A percentile compares a stretch with the other conserved stretches of the same genome.
These are phyloP conservation scores for Gymnoscopelus braueri DNA, from an alignment of 2,797 vertebrate species.

Conservation along the genomic window DNA sequence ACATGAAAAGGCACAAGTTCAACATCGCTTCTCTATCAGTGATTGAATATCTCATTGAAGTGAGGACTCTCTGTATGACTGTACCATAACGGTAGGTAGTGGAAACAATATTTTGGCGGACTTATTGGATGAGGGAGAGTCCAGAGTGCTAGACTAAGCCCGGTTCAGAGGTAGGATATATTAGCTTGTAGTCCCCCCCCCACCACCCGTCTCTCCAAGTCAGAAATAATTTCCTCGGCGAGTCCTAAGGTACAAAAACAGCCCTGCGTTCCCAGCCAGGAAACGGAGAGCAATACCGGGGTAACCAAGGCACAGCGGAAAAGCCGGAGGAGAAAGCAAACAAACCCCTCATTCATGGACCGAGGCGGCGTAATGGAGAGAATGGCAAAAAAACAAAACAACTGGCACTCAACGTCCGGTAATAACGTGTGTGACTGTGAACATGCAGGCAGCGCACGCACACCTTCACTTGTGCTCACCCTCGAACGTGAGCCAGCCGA, in stretches of 20 bases:
- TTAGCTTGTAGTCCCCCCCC: constrained; percentile 58
- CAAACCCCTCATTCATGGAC: constrained; percentile 75
- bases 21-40: constrained; percentile 46
- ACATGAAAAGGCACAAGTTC: constrained; percentile 43
- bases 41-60: constrained; percentile 53
- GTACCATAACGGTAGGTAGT: constrained; percentile 40
- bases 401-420: constrained; percentile 54
- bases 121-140: constrained; percentile 36
- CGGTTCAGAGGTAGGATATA: constrained; percentile 61
- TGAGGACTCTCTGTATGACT: constrained; percentile 51
- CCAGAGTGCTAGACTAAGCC: constrained; percentile 25
- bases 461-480: neutral
- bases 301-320: constrained; percentile 58
- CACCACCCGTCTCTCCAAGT: constrained; percentile 52
- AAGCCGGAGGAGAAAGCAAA: constrained; percentile 68
- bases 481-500: too few species aligned
- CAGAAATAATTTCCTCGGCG: constrained; percentile 70
- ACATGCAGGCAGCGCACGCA: constrained; percentile 28
- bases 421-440: constrained; percentile 46
- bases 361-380: constrained; percentile 61
- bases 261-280: constrained; percentile 53
- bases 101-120: constrained; percentile 58
- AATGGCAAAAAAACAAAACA: constrained; percentile 38
- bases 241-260: constrained; percentile 52
- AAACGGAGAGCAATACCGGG: constrained; percentile 68